phyloP scores from a whole-genome alignment of 2,888 invertebrate genomes.

The Meghimatium bilineatum region DNA sequence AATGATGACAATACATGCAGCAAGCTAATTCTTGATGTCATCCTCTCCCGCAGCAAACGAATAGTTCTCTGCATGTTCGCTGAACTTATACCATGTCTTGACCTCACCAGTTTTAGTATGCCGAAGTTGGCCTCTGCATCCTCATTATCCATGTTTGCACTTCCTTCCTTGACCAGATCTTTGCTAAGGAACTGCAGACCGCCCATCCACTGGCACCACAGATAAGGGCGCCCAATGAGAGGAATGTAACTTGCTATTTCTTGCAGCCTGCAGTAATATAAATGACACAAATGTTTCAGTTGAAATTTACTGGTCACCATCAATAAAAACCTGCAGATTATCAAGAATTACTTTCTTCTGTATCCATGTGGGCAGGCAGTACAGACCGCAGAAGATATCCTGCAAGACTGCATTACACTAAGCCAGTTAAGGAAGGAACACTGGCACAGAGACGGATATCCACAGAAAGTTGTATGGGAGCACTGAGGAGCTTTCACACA shows the following conservation, averaged over 20 bases:
- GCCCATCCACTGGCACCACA: constrained; percentile 93
- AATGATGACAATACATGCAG: constrained; percentile 86
- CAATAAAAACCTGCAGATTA: no score
- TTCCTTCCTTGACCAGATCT: constrained; percentile 24
- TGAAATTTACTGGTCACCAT: no score
- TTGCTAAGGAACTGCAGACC: constrained; percentile 85
- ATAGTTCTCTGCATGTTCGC: constrained; percentile 87
- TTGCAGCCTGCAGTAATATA: constrained; percentile 71
- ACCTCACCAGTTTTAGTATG: constrained; percentile 47
- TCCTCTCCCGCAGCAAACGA: constrained; percentile 84
- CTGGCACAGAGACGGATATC: no score
- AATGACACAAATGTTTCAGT: neutral
- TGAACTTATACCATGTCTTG: constrained; percentile 76
- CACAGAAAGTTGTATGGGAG: no score
- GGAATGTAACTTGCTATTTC: constrained; percentile 75
- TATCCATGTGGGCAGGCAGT: no score
- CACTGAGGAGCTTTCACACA: no score
- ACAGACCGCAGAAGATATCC: no score
- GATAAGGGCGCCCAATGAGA: constrained; percentile 88
- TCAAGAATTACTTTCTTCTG: no score
- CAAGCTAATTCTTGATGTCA: constrained; percentile 86
- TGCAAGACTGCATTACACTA: no score
- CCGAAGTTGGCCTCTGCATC: constrained; percentile 32
- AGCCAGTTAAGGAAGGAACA: no score
- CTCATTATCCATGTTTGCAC: neutral